Percentiles rank a stretch among this genome's conserved stretches.
Evolutionary conservation across 2,888 invertebrate species (phyloP).

Genomic region (Athripsodes cinereus): DNA sequence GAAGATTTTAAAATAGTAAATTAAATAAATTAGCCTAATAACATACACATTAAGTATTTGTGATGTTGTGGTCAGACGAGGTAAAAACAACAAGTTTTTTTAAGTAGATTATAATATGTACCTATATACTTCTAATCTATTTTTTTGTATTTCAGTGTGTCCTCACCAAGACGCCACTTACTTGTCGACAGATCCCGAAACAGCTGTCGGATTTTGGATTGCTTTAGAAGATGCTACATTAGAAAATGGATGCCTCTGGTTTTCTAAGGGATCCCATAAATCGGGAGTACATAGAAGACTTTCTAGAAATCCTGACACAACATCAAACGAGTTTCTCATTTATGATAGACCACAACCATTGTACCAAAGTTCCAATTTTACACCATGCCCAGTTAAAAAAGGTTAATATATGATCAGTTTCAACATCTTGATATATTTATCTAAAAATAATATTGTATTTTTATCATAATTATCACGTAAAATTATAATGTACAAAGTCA

Average conservation of each 20-base stretch:
- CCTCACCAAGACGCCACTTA: slow-evolving; percentile 87
- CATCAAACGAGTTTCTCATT: slow-evolving; percentile 54
- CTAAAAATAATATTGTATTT: too few species aligned
- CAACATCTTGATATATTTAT: too few species aligned
- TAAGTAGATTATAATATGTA: too few species aligned
- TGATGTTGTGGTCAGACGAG: too few species aligned
- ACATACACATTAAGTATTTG: too few species aligned
- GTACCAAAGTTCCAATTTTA: slow-evolving; percentile 69
- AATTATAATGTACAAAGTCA: too few species aligned
- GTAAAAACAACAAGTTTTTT: too few species aligned
- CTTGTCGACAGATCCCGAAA: slow-evolving; percentile 76
- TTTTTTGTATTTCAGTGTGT: slow-evolving; percentile 48
- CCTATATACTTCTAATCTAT: too few species aligned
- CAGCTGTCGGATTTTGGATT: slow-evolving; percentile 89
- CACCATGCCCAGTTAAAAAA: slow-evolving; percentile 74
- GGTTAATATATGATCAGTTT: slow-evolving; percentile 55
- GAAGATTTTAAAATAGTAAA: too few species aligned
- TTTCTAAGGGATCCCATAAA: slow-evolving; percentile 87
- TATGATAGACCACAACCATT: slow-evolving; percentile 63
- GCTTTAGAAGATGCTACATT: slow-evolving; percentile 88
- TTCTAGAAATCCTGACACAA: slow-evolving; percentile 61
- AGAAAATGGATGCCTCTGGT: slow-evolving; percentile 93
- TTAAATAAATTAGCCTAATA: too few species aligned
- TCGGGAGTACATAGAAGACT: slow-evolving; percentile 70
- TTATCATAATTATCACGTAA: too few species aligned